phyloP scores from a whole-genome alignment of 2,797 vertebrate species.

The Apogon hyalosoma region DNA sequence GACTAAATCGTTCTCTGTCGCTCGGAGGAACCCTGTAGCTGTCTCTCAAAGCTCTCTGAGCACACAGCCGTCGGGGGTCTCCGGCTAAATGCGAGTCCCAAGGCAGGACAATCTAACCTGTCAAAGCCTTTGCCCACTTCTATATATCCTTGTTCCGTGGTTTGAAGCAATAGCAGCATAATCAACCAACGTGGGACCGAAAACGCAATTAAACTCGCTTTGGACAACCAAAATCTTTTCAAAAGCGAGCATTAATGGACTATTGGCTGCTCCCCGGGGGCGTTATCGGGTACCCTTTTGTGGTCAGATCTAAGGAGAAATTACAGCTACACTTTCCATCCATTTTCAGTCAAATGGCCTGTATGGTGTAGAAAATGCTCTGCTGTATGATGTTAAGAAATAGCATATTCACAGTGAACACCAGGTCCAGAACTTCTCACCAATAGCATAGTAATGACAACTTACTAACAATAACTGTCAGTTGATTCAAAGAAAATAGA shows the following conservation, averaged over 20 bases:
- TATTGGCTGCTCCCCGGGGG: slow-evolving; percentile 74
- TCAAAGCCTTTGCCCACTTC: slow-evolving; percentile 85
- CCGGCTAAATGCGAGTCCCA: slow-evolving; percentile 80
- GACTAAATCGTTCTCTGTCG: slow-evolving; percentile 91
- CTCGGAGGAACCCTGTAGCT: slow-evolving; percentile 86
- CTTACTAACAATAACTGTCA: slow-evolving; percentile 21
- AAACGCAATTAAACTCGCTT: slow-evolving; percentile 90
- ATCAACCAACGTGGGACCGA: slow-evolving; percentile 88
- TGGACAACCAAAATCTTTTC: slow-evolving; percentile 79
- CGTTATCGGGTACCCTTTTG: slow-evolving; percentile 79
- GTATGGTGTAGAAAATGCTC: slow-evolving; percentile 37
- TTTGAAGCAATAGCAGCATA: slow-evolving; percentile 83
- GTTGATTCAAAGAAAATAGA: background rate
- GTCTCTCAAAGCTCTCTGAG: slow-evolving; percentile 88
- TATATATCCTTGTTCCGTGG: slow-evolving; percentile 81
- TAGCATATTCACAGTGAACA: background rate
- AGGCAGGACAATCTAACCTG: slow-evolving; percentile 86
- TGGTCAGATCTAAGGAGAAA: slow-evolving; percentile 70
- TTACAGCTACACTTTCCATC: slow-evolving; percentile 64
- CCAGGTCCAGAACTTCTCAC: background rate
- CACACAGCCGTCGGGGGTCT: slow-evolving; percentile 81
- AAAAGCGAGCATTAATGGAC: slow-evolving; percentile 82
- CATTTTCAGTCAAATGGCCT: slow-evolving; percentile 47
- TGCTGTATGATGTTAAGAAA: slow-evolving; percentile 18
- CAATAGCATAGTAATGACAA: slow-evolving; percentile 12